phyloP scores from a whole-genome alignment of 2,113 vertebrate genomes.

The Speoplatyrhinus poulsoni region DNA sequence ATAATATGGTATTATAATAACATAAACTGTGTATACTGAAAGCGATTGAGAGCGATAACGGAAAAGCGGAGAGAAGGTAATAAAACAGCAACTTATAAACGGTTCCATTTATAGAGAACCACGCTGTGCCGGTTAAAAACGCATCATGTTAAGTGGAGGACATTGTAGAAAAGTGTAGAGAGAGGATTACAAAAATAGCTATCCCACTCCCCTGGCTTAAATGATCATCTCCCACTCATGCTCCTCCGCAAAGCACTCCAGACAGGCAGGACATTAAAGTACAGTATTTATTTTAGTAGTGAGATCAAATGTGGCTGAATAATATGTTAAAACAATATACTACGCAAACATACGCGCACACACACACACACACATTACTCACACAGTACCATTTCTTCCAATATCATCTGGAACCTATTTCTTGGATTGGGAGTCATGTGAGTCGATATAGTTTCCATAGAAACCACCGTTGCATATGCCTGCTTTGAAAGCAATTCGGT shows the following conservation, averaged over 20 bases:
- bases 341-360: neutral
- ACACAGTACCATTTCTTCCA: neutral
- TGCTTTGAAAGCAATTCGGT: constrained; percentile 20
- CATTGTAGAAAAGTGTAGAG: constrained; percentile 1
- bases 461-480: constrained; percentile 61
- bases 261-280: neutral
- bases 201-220: constrained; percentile 6
- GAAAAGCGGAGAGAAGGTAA: no score
- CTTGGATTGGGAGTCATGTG: neutral
- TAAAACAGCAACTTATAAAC: neutral
- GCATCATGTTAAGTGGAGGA: constrained; percentile 16
- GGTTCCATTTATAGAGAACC: constrained; percentile 15
- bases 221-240: constrained; percentile 5
- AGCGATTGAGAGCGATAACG: constrained; percentile 28
- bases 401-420: neutral
- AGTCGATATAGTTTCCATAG: constrained; percentile 62
- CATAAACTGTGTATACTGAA: constrained; percentile 18
- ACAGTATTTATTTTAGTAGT: no score
- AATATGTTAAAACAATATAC: neutral
- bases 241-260: constrained; percentile 1
- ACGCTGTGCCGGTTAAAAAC: constrained; percentile 7
- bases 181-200: constrained; percentile 21
- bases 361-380: neutral
- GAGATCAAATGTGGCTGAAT: neutral
- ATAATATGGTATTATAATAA: constrained; percentile 22